Evolutionary conservation across 2,113 vertebrate genomes (phyloP), one percentile per base, ranked within the genome.

Genomic region (Mesocricetus auratus): DNA sequence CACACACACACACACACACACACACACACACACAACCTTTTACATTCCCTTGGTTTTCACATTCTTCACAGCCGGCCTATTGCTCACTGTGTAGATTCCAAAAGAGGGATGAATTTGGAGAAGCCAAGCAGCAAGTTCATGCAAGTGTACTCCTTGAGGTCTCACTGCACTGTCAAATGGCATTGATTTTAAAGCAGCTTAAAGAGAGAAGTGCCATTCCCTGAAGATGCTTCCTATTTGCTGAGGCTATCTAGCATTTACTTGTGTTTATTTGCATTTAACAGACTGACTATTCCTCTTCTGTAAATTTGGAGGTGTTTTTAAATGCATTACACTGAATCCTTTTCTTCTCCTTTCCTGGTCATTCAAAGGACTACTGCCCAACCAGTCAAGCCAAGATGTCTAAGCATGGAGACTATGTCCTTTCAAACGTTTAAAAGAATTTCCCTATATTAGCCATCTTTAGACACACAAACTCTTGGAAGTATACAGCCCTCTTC

Each of bases 331-430:
- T 86, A 47, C 11, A 94, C 13, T 56, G 77, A 89, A 33, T 69
- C 87, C 86, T 93, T 92, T 83, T 89, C 56, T 89, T 85, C 31
- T 91, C 79, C 88, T 89, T 97, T 97, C 96, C 95, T 78, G 45
- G 91, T 75, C 45, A 53, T 88, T 83, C 56, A 90, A 79, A 31
- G 60, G 33, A 94, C 19, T 7, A 1, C 7, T 21, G 2, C 42
- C 81, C 85, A 86, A 60, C 31, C 56, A 78, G 62, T 74, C 73
- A 93, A 92, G 24, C 71, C 36, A 82, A 81, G 39, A 93, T 17
- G 7, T 86, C 75, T 50, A 94, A 89, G 64, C 78, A 86, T 89
- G 10, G 45, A 64, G 10, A 64, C 66, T 58, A 31, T 15, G 47
- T 83, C 31, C 56, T 91, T 77, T 68, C 45, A 79, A 87, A 60